Base-by-base conservation (phyloP, 2,797 vertebrate species). In the Leptatherina wallacei region DNA sequence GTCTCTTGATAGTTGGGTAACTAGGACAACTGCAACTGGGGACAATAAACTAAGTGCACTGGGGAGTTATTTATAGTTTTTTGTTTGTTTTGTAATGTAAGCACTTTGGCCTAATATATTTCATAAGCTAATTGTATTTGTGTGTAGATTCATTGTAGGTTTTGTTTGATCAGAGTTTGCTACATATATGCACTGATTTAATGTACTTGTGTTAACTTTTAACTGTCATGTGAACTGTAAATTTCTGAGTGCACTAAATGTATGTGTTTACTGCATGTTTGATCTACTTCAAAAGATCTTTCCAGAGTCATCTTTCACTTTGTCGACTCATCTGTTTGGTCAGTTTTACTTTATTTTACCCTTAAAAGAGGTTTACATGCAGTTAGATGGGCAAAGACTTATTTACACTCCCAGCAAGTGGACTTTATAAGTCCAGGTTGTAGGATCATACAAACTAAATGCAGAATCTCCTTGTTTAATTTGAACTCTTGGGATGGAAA, bases 101-200 rank as follows among this genome's bases (percentile, higher is more conserved):
- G 83, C 73, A 88, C 70, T 86, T 84, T 81, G 65, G 67, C 60
- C 13, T 58, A 24, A 29, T 55, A 6, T 78, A 71, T 73, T 73
- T 54, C 42, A 52, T n/a, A 67, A 3, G 3, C 71, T 72, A 14
- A 61, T 22, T 61, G 58, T 74, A 29, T 73, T 68, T 52, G 1
- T 42, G 30, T 54, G 58, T 69, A 22, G 58, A 44, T 77, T 32
- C 42, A 77, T 60, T 78, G 64, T 56, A 66, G 32, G 7, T 71
- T 58, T 66, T 57, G 27, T 8, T 18, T 40, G 13, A 16, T 2
- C 38, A 40, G 4, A 69, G 24, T 73, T 71, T n/a, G 29, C 8
- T 55, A 56, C 6, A 77, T 51, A 73, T 64, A n/a, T 82, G 80
- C 58, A 85, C 69, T 77, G 62, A 71, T 36, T 18, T 27, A 12